Conservation (phyloP, 1,140 invertebrate species). For the Calephelis nemesis region DNA sequence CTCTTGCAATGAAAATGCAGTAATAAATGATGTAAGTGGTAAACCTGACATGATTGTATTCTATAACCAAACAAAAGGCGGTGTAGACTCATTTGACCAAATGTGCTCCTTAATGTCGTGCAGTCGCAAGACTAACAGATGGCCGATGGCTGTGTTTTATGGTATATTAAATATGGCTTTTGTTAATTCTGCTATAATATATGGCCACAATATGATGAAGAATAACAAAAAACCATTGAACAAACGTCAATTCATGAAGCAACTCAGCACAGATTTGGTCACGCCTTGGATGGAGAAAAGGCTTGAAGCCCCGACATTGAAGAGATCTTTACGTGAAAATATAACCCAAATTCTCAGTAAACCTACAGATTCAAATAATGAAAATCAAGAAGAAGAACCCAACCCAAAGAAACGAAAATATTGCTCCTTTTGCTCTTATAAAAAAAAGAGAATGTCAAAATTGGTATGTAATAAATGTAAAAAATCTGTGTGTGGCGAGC, state of each 20-base stretch:
- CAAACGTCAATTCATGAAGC: conserved; percentile 3
- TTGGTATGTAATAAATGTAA: conserved; percentile 2
- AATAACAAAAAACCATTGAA: conserved; percentile 18
- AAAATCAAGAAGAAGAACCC: conserved; percentile 3
- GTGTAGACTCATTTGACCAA: conserved; percentile 63
- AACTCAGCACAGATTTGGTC: conserved; percentile 16
- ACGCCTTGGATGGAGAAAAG: neutral
- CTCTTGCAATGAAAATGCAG: conserved; percentile 35
- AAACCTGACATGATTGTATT: conserved; percentile 44
- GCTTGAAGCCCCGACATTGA: conserved; percentile 15
- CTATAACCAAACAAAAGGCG: conserved; percentile 26
- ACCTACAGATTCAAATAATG: conserved; percentile 19
- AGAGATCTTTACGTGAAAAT: conserved; percentile 21
- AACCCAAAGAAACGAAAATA: conserved; percentile 12
- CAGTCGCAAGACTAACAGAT: conserved; percentile 46
- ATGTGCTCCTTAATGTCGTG: conserved; percentile 53
- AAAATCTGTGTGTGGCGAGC: conserved; percentile 6
- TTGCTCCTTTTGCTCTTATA: conserved; percentile 14
- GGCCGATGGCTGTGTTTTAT: conserved; percentile 47
- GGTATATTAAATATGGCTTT: conserved; percentile 31
- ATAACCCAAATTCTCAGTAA: conserved; percentile 17
- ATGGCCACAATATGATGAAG: conserved; percentile 12
- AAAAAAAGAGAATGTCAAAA: conserved; percentile 15
- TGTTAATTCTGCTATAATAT: conserved; percentile 28
- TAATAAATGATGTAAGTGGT: conserved; percentile 29